Conservation (phyloP, 2,797 vertebrate species). For the Enteromius thamalakanensis region DNA sequence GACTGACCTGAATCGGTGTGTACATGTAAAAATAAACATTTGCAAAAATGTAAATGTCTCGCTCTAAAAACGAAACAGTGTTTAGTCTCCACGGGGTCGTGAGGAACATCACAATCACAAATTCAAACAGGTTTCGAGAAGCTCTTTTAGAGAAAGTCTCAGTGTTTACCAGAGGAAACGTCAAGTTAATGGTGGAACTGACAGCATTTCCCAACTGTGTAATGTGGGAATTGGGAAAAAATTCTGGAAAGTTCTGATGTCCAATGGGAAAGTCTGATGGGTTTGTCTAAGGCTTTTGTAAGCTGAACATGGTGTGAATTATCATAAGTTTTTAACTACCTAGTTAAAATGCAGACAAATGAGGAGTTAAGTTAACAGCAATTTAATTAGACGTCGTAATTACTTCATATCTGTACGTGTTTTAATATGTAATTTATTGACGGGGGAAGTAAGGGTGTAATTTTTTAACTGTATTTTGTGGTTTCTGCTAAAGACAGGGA, state of each 20-base stretch:
- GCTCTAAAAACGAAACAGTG: not conserved
- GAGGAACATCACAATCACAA: not conserved
- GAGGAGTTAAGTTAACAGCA: not conserved
- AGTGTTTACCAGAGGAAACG: constrained; percentile 22
- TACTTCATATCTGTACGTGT: not conserved
- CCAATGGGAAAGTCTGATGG: constrained; percentile 26
- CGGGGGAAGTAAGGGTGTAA: not conserved
- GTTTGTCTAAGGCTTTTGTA: not conserved
- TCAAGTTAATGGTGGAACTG: constrained; percentile 26
- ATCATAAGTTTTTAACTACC: not conserved
- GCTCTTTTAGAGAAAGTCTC: not conserved
- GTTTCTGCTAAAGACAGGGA: not conserved
- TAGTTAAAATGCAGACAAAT: not conserved
- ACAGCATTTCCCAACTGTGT: constrained; percentile 28
- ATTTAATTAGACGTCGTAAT: not conserved
- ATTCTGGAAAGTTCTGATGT: not conserved
- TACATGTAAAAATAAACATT: constrained; percentile 6
- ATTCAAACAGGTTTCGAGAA: not conserved
- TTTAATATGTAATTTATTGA: constrained; percentile 2
- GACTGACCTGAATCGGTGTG: not conserved
- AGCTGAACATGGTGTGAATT: not conserved
- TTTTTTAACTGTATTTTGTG: constrained; percentile 32
- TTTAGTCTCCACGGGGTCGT: constrained; percentile 11
- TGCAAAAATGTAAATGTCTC: not conserved
- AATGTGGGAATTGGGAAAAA: not conserved